phyloP scores from a whole-genome alignment of 2,113 vertebrate species.

The Tragelaphus scriptus region DNA sequence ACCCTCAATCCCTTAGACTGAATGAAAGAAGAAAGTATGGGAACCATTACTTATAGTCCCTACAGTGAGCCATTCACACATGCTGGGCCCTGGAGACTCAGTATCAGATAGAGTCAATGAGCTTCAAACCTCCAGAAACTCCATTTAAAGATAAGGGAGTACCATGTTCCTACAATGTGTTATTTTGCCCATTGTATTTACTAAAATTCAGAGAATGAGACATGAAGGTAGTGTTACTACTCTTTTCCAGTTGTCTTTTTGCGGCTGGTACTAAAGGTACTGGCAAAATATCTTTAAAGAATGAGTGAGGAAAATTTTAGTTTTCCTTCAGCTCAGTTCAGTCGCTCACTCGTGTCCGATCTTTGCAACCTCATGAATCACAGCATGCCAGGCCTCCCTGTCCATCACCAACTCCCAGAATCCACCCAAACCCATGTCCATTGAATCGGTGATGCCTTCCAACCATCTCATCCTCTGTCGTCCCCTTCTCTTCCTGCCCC shows the following conservation, averaged over 20 bases:
- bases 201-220: neutral
- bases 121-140: neutral
- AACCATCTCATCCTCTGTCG: no score
- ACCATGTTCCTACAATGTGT: neutral
- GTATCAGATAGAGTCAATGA: neutral
- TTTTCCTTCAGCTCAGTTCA: neutral
- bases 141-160: neutral
- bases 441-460: no score
- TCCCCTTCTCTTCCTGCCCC: no score
- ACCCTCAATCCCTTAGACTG: neutral
- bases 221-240: neutral
- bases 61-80: accelerated
- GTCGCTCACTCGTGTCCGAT: no score
- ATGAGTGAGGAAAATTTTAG: neutral
- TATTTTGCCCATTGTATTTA: neutral
- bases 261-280: neutral
- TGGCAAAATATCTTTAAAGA: neutral
- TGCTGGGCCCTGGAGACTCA: neutral
- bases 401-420: no score
- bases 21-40: neutral
- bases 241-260: neutral
- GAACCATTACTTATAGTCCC: neutral
- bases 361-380: no score
- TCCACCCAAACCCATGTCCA: no score
- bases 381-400: no score